Base-by-base conservation (phyloP, 1,140 invertebrate genomes). In the Aphis gossypii region DNA sequence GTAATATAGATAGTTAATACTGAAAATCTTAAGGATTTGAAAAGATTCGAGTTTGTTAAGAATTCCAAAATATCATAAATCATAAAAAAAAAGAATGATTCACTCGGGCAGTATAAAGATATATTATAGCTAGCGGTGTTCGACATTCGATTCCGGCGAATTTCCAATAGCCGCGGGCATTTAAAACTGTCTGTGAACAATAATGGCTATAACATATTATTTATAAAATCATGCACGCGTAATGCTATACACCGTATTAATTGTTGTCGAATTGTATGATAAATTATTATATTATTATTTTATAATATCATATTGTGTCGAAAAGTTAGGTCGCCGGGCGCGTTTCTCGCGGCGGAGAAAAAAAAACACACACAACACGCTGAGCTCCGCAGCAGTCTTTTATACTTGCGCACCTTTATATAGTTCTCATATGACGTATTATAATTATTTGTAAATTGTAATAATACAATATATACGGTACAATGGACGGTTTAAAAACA, bases 261-360 rank as follows among this genome's bases (percentile, higher is more conserved):
- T 84, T 84, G 38, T 84, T 84, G 83, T 44, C 23, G 38, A n/a
- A n/a, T 76, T 46, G 84, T 76, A 30, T 14, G 60, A 76, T 35
- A n/a, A 76, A 76, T n/a, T 76, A 76, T 76, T 76, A 76, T 76
- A 76, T n/a, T 76, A 14, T 76, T 76, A 76, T 76, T 76, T n/a
- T 54, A 38, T 89, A 11, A 38, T 25, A n/a, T 48, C 11, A 56
- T 41, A 38, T 30, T 38, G 21, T 48, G n/a, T 48, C 6, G 46
- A 35, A n/a, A 48, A 48, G 30, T 5, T 23, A 5, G 21, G 88
- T 35, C n/a, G 30, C 60, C 60, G n/a, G 25, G n/a, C 51, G 48
- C 23, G 54, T 89, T 89, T 41, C 51, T 56, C 87, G 48, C 30
- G 88, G 48, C 51, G 88, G 51, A 56, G 88, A 41, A 89, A 25